Percentiles rank a stretch among this genome's conserved stretches.
phyloP scores from a whole-genome alignment of 2,113 vertebrate genomes.

The Phylloscopus whistleri region DNA sequence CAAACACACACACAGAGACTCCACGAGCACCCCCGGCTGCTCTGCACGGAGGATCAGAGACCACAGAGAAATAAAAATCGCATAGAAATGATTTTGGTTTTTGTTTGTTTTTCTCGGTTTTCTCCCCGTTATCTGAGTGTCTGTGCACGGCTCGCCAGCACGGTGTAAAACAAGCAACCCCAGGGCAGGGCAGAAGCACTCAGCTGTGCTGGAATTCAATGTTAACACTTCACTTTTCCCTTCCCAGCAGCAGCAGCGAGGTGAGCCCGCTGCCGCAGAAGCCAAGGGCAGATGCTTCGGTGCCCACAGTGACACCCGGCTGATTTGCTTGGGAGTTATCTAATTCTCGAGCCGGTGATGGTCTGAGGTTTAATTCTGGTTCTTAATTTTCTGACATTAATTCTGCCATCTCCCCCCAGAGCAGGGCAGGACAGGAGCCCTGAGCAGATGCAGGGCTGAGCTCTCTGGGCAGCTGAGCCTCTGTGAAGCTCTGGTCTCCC shows the following conservation, averaged over 20 bases:
- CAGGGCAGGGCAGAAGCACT: background rate
- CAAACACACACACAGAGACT: background rate
- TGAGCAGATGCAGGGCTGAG: background rate
- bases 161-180: rapidly evolving
- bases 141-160: background rate
- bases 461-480: rapidly evolving
- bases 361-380: background rate
- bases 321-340: background rate
- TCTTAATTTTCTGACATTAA: background rate
- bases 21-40: background rate
- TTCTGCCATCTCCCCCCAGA: background rate
- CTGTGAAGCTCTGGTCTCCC: background rate
- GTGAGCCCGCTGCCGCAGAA: background rate
- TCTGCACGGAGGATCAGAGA: background rate
- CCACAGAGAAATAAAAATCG: background rate
- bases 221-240: background rate
- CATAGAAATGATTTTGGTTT: rapidly evolving
- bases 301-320: background rate
- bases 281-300: background rate
- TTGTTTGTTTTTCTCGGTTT: background rate
- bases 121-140: background rate
- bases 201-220: background rate
- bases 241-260: background rate
- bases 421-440: background rate
- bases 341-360: background rate